Evolutionary conservation across 1,140 invertebrate species (phyloP), one percentile per base, ranked within the genome.

Genomic region (Cephus cinctus): DNA sequence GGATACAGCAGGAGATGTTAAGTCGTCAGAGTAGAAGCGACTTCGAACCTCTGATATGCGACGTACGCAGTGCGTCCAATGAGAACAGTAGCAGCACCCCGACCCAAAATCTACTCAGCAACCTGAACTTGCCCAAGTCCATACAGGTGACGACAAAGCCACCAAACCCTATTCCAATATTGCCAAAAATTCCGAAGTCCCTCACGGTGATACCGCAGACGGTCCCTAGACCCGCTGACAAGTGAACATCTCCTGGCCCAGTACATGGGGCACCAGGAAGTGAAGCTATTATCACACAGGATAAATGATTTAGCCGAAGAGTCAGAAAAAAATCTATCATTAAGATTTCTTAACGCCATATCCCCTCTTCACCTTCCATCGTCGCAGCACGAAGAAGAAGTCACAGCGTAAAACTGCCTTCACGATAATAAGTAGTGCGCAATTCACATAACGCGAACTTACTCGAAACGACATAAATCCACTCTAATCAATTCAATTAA

Each of bases 181-280:
- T 88, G 73, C 85, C 86, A 34, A 87, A 86, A 72, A 87, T 88
- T 60, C 87, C 87, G 8, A 87, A 87, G 65, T 87, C 85, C 1
- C 63, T 88, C 31, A 88, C 86, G 2, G 85, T 88, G 42, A 87
- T 87, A 54, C 85, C 85, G 0, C 86, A 88, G 60, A 82, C 78
- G 11, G 69, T 81, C 15, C 56, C 75, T 0, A 68, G 72, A 47
- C 52, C 65, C 11, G 43, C 51, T 8, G 73, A 75, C 18, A 77
- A 76, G 57, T 77, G 65, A 76, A n/a, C n/a, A n/a, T n/a, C n/a
- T n/a, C n/a, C n/a, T n/a, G n/a, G n/a, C n/a, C n/a, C n/a, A n/a
- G n/a, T n/a, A n/a, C n/a, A n/a, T n/a, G n/a, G n/a, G n/a, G n/a
- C n/a, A n/a, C n/a, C n/a, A n/a, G n/a, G n/a, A n/a, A n/a, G n/a